These are phyloP conservation scores for Oophaga sylvatica DNA, from an alignment of 2,797 vertebrate genomes.

Conservation along the genomic window DNA sequence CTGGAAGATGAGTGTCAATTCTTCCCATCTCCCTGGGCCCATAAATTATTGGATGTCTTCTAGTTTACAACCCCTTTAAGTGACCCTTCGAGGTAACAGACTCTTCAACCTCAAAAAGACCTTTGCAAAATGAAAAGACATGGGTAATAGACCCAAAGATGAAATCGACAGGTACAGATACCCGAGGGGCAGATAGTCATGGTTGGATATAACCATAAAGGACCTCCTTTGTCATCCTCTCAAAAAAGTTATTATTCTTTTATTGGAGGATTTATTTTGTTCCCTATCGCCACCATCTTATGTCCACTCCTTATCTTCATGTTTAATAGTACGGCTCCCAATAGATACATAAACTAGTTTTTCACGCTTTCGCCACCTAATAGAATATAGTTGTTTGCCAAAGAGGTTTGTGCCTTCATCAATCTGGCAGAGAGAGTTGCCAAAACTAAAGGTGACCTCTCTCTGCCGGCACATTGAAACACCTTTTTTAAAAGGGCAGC, in stretches of 20 bases:
- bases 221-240: background rate
- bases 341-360: constrained; percentile 29
- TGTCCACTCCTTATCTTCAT: background rate
- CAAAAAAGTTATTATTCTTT: background rate
- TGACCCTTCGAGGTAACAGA: too few species aligned
- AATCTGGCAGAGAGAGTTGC: constrained; percentile 7
- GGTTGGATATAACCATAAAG: too few species aligned
- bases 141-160: too few species aligned
- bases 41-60: too few species aligned
- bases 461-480: background rate
- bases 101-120: too few species aligned
- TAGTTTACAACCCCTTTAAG: too few species aligned
- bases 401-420: constrained; percentile 27
- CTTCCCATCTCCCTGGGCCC: too few species aligned
- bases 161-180: too few species aligned
- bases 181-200: too few species aligned
- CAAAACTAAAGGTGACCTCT: constrained; percentile 40
- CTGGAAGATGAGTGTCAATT: too few species aligned
- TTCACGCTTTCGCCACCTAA: background rate
- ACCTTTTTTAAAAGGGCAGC: background rate
- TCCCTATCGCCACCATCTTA: background rate
- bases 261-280: background rate
- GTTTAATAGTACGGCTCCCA: background rate
- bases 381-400: constrained; percentile 39
- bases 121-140: too few species aligned